These are phyloP conservation scores for Lathamus discolor DNA, from an alignment of 2,113 vertebrate genomes.

Conservation along the genomic window DNA sequence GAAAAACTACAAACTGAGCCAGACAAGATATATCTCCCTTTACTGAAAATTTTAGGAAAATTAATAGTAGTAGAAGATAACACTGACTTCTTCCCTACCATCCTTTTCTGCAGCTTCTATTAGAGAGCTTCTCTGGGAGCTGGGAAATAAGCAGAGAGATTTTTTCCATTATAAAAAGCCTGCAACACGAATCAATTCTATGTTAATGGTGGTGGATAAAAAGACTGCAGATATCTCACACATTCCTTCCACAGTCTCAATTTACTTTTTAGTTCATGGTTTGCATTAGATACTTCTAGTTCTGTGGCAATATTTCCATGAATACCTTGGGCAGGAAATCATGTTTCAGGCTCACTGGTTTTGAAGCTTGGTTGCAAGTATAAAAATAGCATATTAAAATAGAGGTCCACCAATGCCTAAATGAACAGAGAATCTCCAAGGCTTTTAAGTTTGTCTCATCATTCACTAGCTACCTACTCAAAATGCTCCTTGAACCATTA, in stretches of 20 bases:
- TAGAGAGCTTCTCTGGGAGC: neutral
- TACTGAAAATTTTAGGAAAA: neutral
- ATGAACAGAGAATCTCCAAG: neutral
- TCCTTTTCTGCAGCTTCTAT: neutral
- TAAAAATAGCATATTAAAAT: slow-evolving; percentile 4
- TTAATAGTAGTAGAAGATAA: neutral
- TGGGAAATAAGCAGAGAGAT: neutral
- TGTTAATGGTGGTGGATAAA: neutral
- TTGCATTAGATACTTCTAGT: neutral
- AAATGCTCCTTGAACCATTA: slow-evolving; percentile 47
- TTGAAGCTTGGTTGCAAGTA: neutral
- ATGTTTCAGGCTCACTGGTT: neutral
- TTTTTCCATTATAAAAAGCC: neutral
- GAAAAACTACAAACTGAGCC: neutral
- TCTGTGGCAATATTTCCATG: neutral
- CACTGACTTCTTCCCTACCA: neutral
- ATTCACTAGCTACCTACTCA: neutral
- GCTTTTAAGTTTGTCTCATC: slow-evolving; percentile 12
- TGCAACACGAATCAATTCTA: neutral
- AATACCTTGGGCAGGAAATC: neutral
- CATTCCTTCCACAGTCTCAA: neutral
- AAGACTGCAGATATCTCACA: neutral
- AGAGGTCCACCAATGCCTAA: neutral
- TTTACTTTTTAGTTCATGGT: neutral
- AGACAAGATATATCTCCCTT: neutral